Evolutionary conservation across 2,113 vertebrate genomes (phyloP).

Genomic region (Machaerirhynchus nigripectus): DNA sequence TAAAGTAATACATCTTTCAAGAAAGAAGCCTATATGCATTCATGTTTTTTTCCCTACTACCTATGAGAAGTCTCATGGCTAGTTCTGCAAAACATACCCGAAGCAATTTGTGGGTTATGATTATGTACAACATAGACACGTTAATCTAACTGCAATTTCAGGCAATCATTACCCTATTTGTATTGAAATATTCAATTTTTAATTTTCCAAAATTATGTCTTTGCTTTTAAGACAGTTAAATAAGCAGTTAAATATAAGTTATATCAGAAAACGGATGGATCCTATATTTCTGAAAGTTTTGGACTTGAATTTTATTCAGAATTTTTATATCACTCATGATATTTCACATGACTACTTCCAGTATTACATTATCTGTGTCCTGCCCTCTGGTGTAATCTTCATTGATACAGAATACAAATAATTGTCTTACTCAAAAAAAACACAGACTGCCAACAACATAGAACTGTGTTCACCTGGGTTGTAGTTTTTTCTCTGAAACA

Average conservation of each 20-base stretch:
- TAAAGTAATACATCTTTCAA: slow-evolving; percentile 36
- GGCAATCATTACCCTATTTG: not conserved
- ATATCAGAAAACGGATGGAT: not conserved
- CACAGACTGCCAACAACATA: rapidly evolving
- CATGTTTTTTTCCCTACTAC: not conserved
- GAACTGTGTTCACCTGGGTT: not conserved
- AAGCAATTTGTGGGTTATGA: not conserved
- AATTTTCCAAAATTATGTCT: not conserved
- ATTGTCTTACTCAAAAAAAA: not conserved
- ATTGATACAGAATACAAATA: not conserved
- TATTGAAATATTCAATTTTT: not conserved
- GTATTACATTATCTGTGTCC: not conserved
- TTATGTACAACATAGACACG: not conserved
- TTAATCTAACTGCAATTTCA: not conserved
- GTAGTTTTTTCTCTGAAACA: not conserved
- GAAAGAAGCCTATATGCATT: not conserved
- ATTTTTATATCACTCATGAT: not conserved
- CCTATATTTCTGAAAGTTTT: not conserved
- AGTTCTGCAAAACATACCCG: not conserved
- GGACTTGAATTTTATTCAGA: not conserved
- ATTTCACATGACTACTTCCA: not conserved
- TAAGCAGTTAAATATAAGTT: not conserved
- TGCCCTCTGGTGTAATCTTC: not conserved
- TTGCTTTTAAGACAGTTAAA: not conserved
- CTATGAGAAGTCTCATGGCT: not conserved